Percentiles rank a stretch among this genome's conserved stretches.
phyloP scores from a whole-genome alignment of 2,113 vertebrate species.

The Kryptolebias marmoratus region DNA sequence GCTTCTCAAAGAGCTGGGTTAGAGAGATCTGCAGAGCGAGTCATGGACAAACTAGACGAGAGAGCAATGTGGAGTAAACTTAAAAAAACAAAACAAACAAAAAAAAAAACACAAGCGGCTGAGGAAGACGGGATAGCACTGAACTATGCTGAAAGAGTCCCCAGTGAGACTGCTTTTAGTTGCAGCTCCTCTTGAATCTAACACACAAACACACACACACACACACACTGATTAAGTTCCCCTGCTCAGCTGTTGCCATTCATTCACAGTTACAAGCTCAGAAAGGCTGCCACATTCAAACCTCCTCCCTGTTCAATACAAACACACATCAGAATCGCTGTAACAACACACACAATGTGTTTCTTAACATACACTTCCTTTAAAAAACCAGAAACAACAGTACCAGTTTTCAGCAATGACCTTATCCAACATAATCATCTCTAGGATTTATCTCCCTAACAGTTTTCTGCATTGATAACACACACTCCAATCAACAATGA shows the following conservation, averaged over 20 bases:
- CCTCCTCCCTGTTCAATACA: constrained; percentile 31
- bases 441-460: not conserved
- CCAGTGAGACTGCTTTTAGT: constrained; percentile 66
- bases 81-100: not conserved
- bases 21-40: constrained; percentile 47
- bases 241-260: constrained; percentile 83
- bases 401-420: constrained; percentile 24
- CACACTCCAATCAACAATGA: constrained; percentile 3
- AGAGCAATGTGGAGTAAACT: not conserved
- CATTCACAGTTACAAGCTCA: constrained; percentile 69
- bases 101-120: not conserved
- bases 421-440: constrained; percentile 39
- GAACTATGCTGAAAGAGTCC: constrained; percentile 48
- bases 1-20: constrained; percentile 25
- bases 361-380: constrained; percentile 4
- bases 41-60: constrained; percentile 28
- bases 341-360: constrained; percentile 1
- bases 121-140: constrained; percentile 53
- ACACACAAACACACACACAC: constrained; percentile 10
- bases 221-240: constrained; percentile 71
- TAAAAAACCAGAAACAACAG: not conserved
- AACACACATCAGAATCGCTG: constrained; percentile 23
- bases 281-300: constrained; percentile 28
- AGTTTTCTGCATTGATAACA: not conserved
- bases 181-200: constrained; percentile 71